phyloP scores from a whole-genome alignment of 1,140 invertebrate genomes.

The Mercenaria mercenaria region DNA sequence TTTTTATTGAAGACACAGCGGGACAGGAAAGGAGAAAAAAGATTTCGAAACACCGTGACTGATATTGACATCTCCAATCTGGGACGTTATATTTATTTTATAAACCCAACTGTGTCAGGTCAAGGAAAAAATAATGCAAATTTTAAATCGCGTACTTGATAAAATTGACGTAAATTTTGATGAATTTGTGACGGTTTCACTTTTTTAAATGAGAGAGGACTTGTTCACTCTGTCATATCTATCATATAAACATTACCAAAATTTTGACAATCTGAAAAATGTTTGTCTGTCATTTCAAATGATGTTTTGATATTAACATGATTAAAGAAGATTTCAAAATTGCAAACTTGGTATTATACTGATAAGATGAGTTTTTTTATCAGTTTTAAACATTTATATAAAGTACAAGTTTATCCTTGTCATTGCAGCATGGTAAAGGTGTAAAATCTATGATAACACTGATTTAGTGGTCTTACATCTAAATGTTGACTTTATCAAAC shows the following conservation, averaged over 20 bases:
- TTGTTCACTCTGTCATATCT: too few species aligned
- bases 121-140: constrained; percentile 4
- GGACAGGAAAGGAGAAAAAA: background rate
- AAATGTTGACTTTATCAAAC: background rate
- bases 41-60: background rate
- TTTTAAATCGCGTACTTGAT: background rate
- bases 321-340: background rate
- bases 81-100: background rate
- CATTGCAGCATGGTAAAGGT: background rate
- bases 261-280: background rate
- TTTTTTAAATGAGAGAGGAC: too few species aligned
- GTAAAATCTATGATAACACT: background rate
- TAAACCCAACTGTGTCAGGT: background rate
- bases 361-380: background rate
- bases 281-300: background rate
- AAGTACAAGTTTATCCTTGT: background rate
- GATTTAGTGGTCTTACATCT: background rate
- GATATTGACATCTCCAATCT: constrained; percentile 25
- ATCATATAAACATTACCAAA: too few species aligned
- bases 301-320: background rate
- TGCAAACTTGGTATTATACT: background rate
- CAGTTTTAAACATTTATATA: background rate
- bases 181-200: background rate
- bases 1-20: constrained; percentile 29
- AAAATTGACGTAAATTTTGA: background rate